Evolutionary conservation across 35 echinoderm and acorn worm species (phyloP), one percentile per base, ranked within the genome.

Genomic region (Ptychodera flava): DNA sequence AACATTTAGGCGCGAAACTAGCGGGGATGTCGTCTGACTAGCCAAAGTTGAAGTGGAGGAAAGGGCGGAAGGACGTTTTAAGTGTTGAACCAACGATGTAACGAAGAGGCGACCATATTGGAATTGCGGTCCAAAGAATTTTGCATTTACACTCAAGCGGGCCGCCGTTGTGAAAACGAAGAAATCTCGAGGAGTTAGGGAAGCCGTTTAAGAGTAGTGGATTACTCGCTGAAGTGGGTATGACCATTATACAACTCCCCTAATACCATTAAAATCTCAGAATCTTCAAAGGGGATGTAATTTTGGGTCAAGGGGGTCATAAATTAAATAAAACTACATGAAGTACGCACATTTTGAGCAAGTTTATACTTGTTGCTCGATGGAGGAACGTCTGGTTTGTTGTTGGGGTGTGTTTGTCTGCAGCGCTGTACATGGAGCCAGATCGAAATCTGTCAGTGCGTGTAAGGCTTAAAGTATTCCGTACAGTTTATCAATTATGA

Each of bases 231-330:
- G 6, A 22, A 64, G 45, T 64, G 45, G 45, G 45, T 64, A 64
- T 64, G 45, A 64, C 22, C 45, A 64, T 64, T 64, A 64, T 64
- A n/a, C 45, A 64, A 64, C 45, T 64, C 6, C 45, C 45, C 45
- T 64, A 64, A 64, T 64, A 64, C 45, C 45, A 64, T 64, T 64
- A 64, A 64, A 64, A 64, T 64, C 45, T 64, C 45, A 6, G 22
- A 64, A 64, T 64, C 45, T 64, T 64, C 45, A 64, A 64, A 64
- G 45, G 45, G 45, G 45, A 64, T 64, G 45, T 64, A 64, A 64
- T 64, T 64, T 64, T 22, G 45, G 45, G 45, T 64, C 45, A 64
- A 6, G 6, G n/a, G 45, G 45, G 45, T 64, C 45, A 64, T 64
- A 64, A 64, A 64, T 64, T 64, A n/a, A n/a, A n/a, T n/a, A n/a